Evolutionary conservation across 2,797 vertebrate genomes (phyloP), one percentile per base, ranked within the genome.

Genomic region (Cheirogaleus major): DNA sequence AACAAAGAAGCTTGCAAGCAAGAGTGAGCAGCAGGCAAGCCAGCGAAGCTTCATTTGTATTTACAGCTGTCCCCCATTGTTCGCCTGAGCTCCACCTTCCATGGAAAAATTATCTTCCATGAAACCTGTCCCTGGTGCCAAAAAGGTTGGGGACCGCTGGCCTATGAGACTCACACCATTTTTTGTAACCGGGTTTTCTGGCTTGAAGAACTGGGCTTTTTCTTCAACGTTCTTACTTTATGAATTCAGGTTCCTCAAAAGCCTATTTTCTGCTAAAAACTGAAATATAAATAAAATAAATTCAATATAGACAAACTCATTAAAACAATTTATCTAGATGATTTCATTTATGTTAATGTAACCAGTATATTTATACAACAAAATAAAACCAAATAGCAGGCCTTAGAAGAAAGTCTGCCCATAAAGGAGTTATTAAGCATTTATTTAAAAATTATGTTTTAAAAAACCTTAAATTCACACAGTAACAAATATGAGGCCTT

Each of bases 261-360:
- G 1, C 0, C 69, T 73, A 79, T 52, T 90, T 96, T 82, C 43
- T 96, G 55, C 48, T 92, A 75, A 79, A 82, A 89, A 61, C 52
- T 41, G 72, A 88, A 57, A 20, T 72, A 4, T 67, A 75, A 92
- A 70, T 79, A 17, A 96, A 92, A 78, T 73, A 35, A 93, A 50
- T 89, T 95, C 38, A 89, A 93, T 88, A 92, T 61, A 81, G 27
- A 82, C 6, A 45, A 97, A 70, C 38, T 89, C 9, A 83, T 80
- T 79, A 75, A 88, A 35, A 70, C 11, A 76, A 73, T 45, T 35
- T 48, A 75, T 82, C 41, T 75, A 92, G 61, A 65, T 45, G 81
- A 57, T 43, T 69, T n/a, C 65, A 81, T 67, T 85, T 75, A 69
- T 82, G 43, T 50, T 59, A 81, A 67, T 18, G 18, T 86, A 79